Percentiles rank a stretch among this genome's conserved stretches.
phyloP scores from a whole-genome alignment of 2,888 invertebrate genomes.

The Acanthopleura granulata region DNA sequence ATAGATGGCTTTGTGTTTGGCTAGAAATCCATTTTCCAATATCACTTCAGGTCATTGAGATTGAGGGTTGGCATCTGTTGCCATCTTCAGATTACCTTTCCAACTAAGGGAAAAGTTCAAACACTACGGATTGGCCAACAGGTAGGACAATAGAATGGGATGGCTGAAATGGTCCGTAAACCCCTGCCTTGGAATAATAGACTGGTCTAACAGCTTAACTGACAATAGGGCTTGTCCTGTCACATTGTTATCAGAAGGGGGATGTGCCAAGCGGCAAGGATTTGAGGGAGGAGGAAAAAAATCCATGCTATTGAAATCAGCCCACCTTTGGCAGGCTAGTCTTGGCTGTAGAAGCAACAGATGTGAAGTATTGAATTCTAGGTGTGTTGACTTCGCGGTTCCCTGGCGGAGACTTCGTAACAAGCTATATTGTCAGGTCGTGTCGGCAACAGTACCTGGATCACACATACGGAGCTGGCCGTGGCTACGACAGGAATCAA shows the following conservation, averaged over 20 bases:
- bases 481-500: neutral
- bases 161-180: neutral
- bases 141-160: neutral
- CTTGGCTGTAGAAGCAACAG: neutral
- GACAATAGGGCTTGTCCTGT: neutral
- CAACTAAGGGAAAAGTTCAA: neutral
- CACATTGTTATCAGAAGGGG: neutral
- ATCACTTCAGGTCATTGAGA: neutral
- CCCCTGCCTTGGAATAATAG: neutral
- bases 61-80: neutral
- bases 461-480: neutral
- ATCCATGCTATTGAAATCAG: conserved; percentile 7
- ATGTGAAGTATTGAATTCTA: conserved; percentile 10
- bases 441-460: neutral
- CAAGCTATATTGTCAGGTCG: neutral
- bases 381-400: conserved; percentile 12
- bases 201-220: conserved; percentile 4
- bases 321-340: conserved; percentile 1
- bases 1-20: neutral
- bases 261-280: neutral
- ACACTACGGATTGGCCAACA: neutral
- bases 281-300: neutral
- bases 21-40: conserved; percentile 5
- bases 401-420: neutral
- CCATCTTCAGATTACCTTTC: conserved; percentile 12